Base-by-base conservation (phyloP, 2,888 invertebrate species). In the Neuroscelio doddi region DNA sequence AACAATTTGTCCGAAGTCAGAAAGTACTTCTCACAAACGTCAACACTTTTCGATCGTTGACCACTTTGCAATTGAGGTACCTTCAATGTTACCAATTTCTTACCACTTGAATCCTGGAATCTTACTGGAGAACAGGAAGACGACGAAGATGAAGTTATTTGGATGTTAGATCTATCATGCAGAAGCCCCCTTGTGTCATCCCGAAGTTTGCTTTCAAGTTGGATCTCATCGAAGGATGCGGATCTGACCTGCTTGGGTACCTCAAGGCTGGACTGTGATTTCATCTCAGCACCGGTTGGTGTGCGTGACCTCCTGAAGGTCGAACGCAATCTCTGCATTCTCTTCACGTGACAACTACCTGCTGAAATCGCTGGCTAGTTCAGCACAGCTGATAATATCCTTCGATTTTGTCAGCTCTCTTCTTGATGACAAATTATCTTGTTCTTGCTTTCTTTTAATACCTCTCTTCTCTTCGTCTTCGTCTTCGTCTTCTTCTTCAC, bases 241-340 rank as follows among this genome's bases (percentile, higher is more conserved):
- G 94, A 94, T 76, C 95, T 92, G 77, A 95, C 92, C 88, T 94
- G 94, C 83, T 93, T 93, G 72, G 95, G 95, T 77, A 95, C 94
- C 85, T 95, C 95, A 77, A 95, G 90, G 85, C 94, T 94, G 86
- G 93, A 94, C 84, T 94, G 94, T 72, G 92, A 93, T 88, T 94
- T 94, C 94, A 94, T 94, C 86, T 95, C 94, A 81, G 93, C 92
- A 73, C 94, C 93, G 68, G 94, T 95, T 69, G 94, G 94, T 73
- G 94, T 94, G 80, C 92, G 90, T 84, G 94, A 94, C 82, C 94
- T 90, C 86, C 92, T 93, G 88, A 94, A 93, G 70, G 94, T 94
- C 85, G 93, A 92, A 84, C 93, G 91, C 88, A 94, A 88, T 83
- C 90, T 89, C 87, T 92, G 91, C 92, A 92, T 92, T 83, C 86